phyloP scores from a whole-genome alignment of 2,888 invertebrate genomes.

The Thysanoteuthis rhombus region DNA sequence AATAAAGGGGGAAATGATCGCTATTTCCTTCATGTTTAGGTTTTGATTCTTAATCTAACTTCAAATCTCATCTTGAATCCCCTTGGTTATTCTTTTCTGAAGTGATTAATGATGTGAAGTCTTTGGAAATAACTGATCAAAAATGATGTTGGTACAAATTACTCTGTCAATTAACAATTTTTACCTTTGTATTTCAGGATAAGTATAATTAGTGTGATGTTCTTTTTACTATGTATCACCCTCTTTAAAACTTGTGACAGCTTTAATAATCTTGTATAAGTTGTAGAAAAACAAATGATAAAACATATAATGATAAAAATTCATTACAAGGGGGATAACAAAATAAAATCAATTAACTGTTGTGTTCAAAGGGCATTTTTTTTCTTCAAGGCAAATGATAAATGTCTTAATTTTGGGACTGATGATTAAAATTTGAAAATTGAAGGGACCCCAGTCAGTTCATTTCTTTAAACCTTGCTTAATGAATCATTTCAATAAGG shows the following conservation, averaged over 20 bases:
- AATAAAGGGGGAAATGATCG: too few species aligned
- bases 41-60: background rate
- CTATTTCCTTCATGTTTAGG: background rate
- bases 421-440: too few species aligned
- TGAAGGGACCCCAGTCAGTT: too few species aligned
- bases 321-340: too few species aligned
- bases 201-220: background rate
- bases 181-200: background rate
- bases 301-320: background rate
- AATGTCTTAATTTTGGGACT: too few species aligned
- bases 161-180: background rate
- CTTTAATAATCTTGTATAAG: background rate
- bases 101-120: background rate
- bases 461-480: too few species aligned
- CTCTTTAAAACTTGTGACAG: background rate
- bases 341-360: too few species aligned
- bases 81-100: background rate
- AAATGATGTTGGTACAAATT: background rate
- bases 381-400: too few species aligned
- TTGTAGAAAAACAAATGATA: background rate
- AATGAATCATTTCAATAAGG: too few species aligned
- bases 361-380: too few species aligned
- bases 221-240: background rate
- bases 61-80: background rate
- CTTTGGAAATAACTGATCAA: background rate